Evolutionary conservation across 2,888 invertebrate genomes (phyloP).

Genomic region (Aspidiotus destructor): DNA sequence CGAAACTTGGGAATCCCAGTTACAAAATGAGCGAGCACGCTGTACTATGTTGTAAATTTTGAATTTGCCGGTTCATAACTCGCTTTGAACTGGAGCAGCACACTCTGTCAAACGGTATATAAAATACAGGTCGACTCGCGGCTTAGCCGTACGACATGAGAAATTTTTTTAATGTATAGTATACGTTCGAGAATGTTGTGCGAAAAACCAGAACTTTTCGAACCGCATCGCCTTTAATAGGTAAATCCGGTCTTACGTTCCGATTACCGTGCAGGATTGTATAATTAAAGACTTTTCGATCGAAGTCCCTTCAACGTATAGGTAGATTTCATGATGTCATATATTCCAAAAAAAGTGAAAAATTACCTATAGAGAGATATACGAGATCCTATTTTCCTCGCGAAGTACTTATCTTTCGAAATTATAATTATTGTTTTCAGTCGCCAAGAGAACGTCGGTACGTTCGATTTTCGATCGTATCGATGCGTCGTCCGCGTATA

Average conservation of each 20-base stretch:
- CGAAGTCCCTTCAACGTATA: neutral
- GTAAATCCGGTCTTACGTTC: conserved; percentile 4
- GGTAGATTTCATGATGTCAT: neutral
- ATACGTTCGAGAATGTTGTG: conserved; percentile 2
- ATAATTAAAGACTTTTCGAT: neutral
- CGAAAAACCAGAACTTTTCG: neutral
- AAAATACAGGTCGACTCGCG: neutral
- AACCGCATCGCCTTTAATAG: conserved; percentile 1
- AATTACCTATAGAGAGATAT: too few relatives aligned
- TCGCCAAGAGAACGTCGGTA: neutral
- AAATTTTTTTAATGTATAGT: neutral
- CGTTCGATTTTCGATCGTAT: too few relatives aligned
- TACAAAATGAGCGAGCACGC: too few relatives aligned
- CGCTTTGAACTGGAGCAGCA: too few relatives aligned
- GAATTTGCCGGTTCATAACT: too few relatives aligned
- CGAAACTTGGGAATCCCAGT: too few relatives aligned
- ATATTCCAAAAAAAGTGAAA: neutral
- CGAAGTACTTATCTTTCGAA: too few relatives aligned
- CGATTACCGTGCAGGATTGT: neutral
- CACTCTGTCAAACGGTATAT: too few relatives aligned
- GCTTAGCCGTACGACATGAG: neutral
- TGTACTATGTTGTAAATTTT: too few relatives aligned
- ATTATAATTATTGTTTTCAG: neutral
- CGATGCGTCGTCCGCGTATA: too few relatives aligned
- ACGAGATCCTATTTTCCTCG: too few relatives aligned